Evolutionary conservation across 2,113 vertebrate genomes (phyloP), one percentile per base, ranked within the genome.

Genomic region (Morone chrysops): DNA sequence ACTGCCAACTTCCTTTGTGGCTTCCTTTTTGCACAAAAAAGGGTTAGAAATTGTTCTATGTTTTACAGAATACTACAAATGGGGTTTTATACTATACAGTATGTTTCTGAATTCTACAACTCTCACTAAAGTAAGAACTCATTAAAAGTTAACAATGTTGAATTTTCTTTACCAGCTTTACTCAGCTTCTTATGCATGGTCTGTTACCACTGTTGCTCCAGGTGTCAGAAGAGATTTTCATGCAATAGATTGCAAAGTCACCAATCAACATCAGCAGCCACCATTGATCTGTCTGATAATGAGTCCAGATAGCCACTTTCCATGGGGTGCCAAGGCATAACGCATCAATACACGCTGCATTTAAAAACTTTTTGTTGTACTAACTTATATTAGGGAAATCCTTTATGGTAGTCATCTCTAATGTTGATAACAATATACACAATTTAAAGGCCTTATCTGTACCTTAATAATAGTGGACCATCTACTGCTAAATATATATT

Each of bases 281-380:
- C 47, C 70, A 89, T 90, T 87, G 90, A 93, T 92, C 70, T 72
- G 83, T 81, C 81, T 84, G 68, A 89, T 92, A 92, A 90, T 92
- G 86, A 90, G 81, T 69, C 73, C 81, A 74, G 82, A 83, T 77
- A 82, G 78, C 69, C 70, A 41, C 59, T 88, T 80, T 84, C 56
- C 75, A 78, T 25, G n/a, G 73, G 53, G 67, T 80, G 86, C 69
- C 75, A 47, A 77, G 88, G 70, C 81, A 66, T 36, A 67, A 72
- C 25, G 47, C 43, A 79, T 90, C 86, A 79, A 92, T 91, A 85
- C 54, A 61, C 9, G 53, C 31, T 70, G 70, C 76, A 76, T 87
- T 85, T 81, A 47, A 84, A 88, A 89, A 78, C 43, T 54, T 88
- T 88, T 77, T 20, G 18, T 17, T 59, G 62, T 45, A 50, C 80